phyloP scores from a whole-genome alignment of 92 coral and sea anemone species.

The Metridium senile region DNA sequence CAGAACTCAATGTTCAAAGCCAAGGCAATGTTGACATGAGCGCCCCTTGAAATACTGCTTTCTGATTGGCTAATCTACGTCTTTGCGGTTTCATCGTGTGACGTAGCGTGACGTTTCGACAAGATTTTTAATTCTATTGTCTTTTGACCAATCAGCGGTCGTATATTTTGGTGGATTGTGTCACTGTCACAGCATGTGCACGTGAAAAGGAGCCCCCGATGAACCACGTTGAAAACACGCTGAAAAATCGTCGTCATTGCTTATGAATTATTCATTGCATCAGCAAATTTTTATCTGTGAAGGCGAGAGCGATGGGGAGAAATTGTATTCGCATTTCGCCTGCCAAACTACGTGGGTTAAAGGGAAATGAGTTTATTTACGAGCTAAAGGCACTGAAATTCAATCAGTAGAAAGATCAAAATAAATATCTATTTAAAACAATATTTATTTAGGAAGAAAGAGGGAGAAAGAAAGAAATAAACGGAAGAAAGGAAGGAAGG shows the following conservation, averaged over 20 bases:
- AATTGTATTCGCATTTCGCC: not conserved
- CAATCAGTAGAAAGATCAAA: too few species aligned
- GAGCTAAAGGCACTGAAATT: too few species aligned
- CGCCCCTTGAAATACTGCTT: constrained; percentile 13
- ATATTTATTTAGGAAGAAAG: not conserved
- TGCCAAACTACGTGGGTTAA: not conserved
- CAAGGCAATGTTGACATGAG: constrained; percentile 57
- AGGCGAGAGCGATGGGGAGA: not conserved
- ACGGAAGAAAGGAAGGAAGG: too few species aligned
- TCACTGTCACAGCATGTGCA: constrained; percentile 49
- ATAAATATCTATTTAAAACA: not conserved
- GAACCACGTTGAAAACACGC: constrained; percentile 65
- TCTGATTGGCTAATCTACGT: constrained; percentile 62
- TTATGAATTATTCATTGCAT: constrained; percentile 40
- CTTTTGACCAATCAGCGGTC: constrained; percentile 61
- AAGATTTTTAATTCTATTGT: constrained; percentile 44
- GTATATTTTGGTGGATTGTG: constrained; percentile 28
- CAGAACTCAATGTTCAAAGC: constrained; percentile 73
- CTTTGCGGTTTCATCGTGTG: constrained; percentile 48
- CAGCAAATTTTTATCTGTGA: not conserved
- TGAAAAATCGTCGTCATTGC: constrained; percentile 43
- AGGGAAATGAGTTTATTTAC: not conserved
- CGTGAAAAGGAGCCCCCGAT: constrained; percentile 71
- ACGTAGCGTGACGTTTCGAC: constrained; percentile 50
- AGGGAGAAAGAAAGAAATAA: not conserved